These are phyloP conservation scores for Penaeus japonicus DNA, from an alignment of 1,140 invertebrate species.

Conservation along the genomic window DNA sequence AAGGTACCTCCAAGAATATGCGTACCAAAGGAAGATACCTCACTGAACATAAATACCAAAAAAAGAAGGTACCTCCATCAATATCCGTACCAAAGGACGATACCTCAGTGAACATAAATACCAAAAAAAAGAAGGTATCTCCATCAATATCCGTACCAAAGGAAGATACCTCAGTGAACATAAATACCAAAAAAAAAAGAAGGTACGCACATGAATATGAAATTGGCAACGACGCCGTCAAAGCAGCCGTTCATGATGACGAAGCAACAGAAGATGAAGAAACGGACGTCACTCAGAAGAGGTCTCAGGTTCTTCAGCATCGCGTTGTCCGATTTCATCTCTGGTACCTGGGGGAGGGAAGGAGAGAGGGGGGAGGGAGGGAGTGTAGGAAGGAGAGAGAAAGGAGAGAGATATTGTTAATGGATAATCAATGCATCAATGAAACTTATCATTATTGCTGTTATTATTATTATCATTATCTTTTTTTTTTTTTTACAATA, in stretches of 20 bases:
- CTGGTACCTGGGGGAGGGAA: not conserved
- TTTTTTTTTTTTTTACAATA: too few species aligned
- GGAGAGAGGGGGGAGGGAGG: too few species aligned
- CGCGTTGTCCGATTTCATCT: constrained; percentile 1
- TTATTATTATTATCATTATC: too few species aligned
- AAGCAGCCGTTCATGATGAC: constrained; percentile 27
- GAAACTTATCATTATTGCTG: too few species aligned
- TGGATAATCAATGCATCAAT: too few species aligned
- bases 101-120: constrained; percentile 9
- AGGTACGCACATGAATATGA: constrained; percentile 6
- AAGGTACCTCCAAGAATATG: constrained; percentile 11
- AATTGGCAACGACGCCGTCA: constrained; percentile 1
- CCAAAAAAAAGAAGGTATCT: not conserved
- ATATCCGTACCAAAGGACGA: not conserved
- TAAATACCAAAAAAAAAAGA: not conserved
- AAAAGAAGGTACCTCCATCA: constrained; percentile 19
- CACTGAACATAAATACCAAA: too few species aligned
- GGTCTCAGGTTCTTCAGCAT: constrained; percentile 9
- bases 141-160: not conserved
- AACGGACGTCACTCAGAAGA: constrained; percentile 13
- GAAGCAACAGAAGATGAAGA: constrained; percentile 43
- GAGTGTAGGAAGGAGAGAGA: too few species aligned
- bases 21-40: too few species aligned
- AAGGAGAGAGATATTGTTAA: too few species aligned
- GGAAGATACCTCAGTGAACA: too few species aligned